Percentiles rank a stretch among this genome's conserved stretches.
These are phyloP conservation scores for Cantharis nigra DNA, from an alignment of 2,888 invertebrate genomes.

Conservation along the genomic window DNA sequence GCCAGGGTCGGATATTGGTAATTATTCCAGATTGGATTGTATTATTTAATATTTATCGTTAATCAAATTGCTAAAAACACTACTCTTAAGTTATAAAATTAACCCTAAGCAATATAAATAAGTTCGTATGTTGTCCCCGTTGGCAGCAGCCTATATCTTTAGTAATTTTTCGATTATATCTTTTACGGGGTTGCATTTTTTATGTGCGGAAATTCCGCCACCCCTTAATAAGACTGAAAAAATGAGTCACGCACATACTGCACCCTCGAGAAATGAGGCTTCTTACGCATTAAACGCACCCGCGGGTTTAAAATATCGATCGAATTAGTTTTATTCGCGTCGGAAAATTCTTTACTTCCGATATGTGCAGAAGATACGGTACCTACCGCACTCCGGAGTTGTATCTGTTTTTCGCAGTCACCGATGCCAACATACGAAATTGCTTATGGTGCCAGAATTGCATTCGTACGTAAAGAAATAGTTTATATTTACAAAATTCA, in stretches of 20 bases:
- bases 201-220: slow-evolving; percentile 53
- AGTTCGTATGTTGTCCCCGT: neutral
- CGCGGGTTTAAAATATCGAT: slow-evolving; percentile 55
- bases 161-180: slow-evolving; percentile 29
- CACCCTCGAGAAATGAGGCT: slow-evolving; percentile 46
- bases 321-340: slow-evolving; percentile 22
- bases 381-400: neutral
- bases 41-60: neutral
- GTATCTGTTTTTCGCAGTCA: neutral
- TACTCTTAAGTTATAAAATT: neutral
- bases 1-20: slow-evolving; percentile 28
- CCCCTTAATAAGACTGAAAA: slow-evolving; percentile 54
- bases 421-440: neutral
- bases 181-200: slow-evolving; percentile 52
- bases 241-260: slow-evolving; percentile 54
- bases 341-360: slow-evolving; percentile 24
- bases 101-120: slow-evolving; percentile 2
- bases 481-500: too few species aligned
- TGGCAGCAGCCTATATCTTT: slow-evolving; percentile 11
- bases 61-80: neutral
- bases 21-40: neutral
- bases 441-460: too few species aligned
- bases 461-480: too few species aligned
- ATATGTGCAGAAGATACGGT: slow-evolving; percentile 10
- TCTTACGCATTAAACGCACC: slow-evolving; percentile 50